Conservation (phyloP, 2,888 invertebrate species). For the Volucella inflata region DNA sequence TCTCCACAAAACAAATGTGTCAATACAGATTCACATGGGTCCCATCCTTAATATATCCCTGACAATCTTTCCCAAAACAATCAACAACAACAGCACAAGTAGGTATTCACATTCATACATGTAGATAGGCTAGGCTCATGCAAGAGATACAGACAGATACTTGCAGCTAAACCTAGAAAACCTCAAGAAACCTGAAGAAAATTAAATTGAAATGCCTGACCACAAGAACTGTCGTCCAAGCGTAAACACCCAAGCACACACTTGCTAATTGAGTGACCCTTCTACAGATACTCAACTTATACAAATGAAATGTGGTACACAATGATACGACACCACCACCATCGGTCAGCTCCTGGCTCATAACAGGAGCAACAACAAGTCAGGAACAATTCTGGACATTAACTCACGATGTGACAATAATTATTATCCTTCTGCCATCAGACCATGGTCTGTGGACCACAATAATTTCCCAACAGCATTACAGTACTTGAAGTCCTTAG, state of each 20-base stretch:
- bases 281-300: conserved; percentile 67
- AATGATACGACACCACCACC: conserved; percentile 41
- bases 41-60: not conserved
- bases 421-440: conserved; percentile 61
- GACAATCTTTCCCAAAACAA: conserved; percentile 23
- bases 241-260: conserved; percentile 75
- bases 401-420: conserved; percentile 74
- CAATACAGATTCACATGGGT: not conserved
- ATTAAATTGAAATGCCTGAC: conserved; percentile 74
- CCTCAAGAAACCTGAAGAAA: conserved; percentile 74
- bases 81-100: conserved; percentile 9
- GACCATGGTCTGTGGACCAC: conserved; percentile 66
- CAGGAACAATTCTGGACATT: conserved; percentile 38
- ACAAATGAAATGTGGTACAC: conserved; percentile 72
- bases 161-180: conserved; percentile 27
- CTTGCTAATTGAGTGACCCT: conserved; percentile 75
- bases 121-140: not conserved
- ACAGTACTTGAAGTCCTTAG: conserved; percentile 26
- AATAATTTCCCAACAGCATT: conserved; percentile 51
- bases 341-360: conserved; percentile 18
- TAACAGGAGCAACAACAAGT: conserved; percentile 39
- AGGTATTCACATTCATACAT: not conserved
- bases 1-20: conserved; percentile 22
- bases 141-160: not conserved
- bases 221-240: conserved; percentile 72